Conservation (phyloP, 2,797 vertebrate genomes). For the Mormyrops attenuatus region DNA sequence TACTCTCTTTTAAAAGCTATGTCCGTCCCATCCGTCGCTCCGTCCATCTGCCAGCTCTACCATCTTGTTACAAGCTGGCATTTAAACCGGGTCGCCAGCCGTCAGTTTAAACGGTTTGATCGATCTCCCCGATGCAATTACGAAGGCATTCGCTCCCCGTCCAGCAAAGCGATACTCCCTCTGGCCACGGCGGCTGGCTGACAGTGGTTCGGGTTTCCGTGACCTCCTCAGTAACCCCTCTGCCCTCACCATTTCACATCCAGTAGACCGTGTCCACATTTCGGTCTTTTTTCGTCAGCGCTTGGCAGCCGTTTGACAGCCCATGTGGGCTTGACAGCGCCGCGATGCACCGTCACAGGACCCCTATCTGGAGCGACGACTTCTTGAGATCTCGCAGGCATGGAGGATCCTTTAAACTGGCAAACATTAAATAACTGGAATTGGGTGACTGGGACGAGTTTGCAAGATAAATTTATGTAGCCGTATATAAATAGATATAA, state of each 20-base stretch:
- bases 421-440: background rate
- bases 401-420: background rate
- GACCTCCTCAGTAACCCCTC: background rate
- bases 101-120: background rate
- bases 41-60: background rate
- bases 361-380: background rate
- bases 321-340: background rate
- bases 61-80: background rate
- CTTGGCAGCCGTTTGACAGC: background rate
- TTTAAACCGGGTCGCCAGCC: background rate
- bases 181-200: background rate
- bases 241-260: background rate
- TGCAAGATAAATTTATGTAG: background rate
- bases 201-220: constrained; percentile 1
- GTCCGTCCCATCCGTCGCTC: background rate
- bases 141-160: background rate
- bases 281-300: background rate
- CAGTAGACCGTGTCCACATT: background rate
- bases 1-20: background rate
- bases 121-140: background rate
- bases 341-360: background rate
- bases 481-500: background rate
- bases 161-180: constrained; percentile 8
- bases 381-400: background rate
- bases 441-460: background rate